Evolutionary conservation across 2,888 invertebrate species (phyloP).

Genomic region (Drosophila trichaetosa): DNA sequence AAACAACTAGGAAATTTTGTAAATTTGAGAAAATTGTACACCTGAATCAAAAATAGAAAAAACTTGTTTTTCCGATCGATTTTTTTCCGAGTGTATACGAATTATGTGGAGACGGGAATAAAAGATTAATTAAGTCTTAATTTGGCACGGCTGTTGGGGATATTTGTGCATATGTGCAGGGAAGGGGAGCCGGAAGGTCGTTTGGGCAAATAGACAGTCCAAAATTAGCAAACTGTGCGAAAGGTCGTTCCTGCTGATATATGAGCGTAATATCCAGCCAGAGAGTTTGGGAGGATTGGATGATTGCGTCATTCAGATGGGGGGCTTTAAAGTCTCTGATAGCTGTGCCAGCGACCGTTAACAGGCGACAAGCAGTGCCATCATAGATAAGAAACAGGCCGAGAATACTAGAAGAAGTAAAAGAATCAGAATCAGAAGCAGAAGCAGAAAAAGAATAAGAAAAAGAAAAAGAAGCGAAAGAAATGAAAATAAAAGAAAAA

Average conservation of each 20-base stretch:
- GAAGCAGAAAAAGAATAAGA: not conserved
- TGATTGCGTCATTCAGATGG: conserved; percentile 47
- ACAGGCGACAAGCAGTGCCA: conserved; percentile 42
- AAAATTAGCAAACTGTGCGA: not conserved
- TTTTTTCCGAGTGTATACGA: not conserved
- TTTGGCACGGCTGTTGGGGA: not conserved
- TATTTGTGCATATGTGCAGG: not conserved
- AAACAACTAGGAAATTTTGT: not conserved
- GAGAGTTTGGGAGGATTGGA: conserved; percentile 9
- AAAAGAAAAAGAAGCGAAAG: conserved; percentile 7
- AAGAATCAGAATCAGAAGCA: not conserved
- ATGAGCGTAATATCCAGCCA: not conserved
- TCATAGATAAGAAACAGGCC: conserved; percentile 45
- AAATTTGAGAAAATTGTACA: not conserved
- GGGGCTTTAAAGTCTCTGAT: conserved; percentile 49
- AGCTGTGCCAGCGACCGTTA: conserved; percentile 15
- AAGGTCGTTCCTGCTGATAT: not conserved
- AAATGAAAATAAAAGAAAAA: not conserved
- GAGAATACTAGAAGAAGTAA: not conserved
- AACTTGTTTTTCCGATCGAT: rapidly evolving
- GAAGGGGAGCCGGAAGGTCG: not conserved
- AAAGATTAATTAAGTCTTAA: not conserved
- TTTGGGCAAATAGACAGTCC: not conserved
- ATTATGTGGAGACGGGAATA: no score
- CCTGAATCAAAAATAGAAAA: not conserved